A percentile compares a stretch with the other conserved stretches of the same genome.
phyloP scores from a whole-genome alignment of 2,888 invertebrate genomes.

The Alentia gelatinosa region DNA sequence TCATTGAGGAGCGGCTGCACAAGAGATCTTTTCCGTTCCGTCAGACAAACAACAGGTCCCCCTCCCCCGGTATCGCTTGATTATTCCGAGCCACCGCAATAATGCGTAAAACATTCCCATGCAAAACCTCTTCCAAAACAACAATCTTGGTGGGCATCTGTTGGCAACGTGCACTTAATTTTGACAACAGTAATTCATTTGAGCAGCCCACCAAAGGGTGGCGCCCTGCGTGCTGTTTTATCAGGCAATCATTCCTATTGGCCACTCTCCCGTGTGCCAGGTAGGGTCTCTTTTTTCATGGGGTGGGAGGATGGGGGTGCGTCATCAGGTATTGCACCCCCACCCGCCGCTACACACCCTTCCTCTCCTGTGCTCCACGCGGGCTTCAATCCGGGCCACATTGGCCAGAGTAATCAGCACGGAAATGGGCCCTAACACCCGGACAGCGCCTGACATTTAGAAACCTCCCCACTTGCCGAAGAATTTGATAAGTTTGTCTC shows the following conservation, averaged over 20 bases:
- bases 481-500: constrained; percentile 43
- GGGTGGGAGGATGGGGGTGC: too few species aligned
- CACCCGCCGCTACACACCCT: background rate
- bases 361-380: background rate
- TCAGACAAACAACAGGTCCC: too few species aligned
- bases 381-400: background rate
- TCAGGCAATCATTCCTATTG: background rate
- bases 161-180: background rate
- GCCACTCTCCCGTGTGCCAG: background rate
- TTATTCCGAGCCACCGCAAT: background rate
- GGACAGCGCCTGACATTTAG: background rate
- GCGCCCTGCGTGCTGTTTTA: background rate
- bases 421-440: constrained; percentile 37
- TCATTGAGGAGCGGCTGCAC: too few species aligned
- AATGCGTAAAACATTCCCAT: background rate
- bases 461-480: background rate
- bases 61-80: background rate
- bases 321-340: background rate
- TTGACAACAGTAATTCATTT: constrained; percentile 4
- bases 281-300: background rate
- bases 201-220: background rate
- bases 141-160: background rate
- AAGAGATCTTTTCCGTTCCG: too few species aligned
- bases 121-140: background rate
- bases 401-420: background rate